These are phyloP conservation scores for Orientallactaga sibirica DNA, from an alignment of 2,797 vertebrate genomes.

Conservation along the genomic window DNA sequence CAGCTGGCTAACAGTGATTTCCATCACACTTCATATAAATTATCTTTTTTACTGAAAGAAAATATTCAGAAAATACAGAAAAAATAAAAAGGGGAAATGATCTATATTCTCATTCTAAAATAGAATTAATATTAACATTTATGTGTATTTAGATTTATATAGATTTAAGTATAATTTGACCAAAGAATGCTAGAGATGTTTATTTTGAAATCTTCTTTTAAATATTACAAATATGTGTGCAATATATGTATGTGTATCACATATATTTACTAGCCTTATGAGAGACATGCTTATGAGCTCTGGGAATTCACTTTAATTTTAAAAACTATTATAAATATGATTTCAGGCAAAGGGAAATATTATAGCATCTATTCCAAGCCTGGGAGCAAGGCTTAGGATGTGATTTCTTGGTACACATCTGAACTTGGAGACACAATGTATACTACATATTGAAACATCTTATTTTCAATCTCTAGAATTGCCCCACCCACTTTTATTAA, in stretches of 20 bases:
- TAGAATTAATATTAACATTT: slow-evolving; percentile 33
- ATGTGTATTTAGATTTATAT: neutral
- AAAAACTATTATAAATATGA: slow-evolving; percentile 41
- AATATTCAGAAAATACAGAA: slow-evolving; percentile 3
- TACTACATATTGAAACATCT: neutral
- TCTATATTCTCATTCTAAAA: slow-evolving; percentile 19
- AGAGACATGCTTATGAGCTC: neutral
- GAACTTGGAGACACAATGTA: neutral
- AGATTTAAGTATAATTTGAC: slow-evolving; percentile 28
- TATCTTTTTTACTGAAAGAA: slow-evolving; percentile 35
- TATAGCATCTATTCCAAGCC: neutral
- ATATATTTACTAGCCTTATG: neutral
- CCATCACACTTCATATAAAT: slow-evolving; percentile 1
- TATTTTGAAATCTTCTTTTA: neutral
- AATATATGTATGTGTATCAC: too few relatives aligned
- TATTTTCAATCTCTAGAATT: slow-evolving; percentile 29
- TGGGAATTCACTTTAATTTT: slow-evolving; percentile 1
- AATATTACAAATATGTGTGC: neutral
- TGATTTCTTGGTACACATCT: neutral
- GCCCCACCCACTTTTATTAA: neutral
- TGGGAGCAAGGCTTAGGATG: neutral
- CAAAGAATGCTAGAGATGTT: slow-evolving; percentile 11
- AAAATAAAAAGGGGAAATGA: neutral
- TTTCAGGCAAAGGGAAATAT: slow-evolving; percentile 46
- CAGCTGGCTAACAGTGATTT: neutral